phyloP scores from a whole-genome alignment of 1,140 invertebrate species.

The Drosophila funebris region DNA sequence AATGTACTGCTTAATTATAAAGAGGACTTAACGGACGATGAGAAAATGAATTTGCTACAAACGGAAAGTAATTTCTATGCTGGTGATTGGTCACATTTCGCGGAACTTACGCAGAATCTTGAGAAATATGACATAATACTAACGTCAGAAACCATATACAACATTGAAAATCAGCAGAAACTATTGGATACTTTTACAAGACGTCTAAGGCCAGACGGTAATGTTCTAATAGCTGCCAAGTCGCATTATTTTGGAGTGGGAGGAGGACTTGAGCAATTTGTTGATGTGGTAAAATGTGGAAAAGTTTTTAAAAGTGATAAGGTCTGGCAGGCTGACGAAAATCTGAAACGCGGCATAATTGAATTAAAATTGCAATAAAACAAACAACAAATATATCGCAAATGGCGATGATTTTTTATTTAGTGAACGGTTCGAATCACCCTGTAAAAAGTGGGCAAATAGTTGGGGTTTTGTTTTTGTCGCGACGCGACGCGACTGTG shows the following conservation, averaged over 20 bases:
- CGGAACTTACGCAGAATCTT: conserved; percentile 83
- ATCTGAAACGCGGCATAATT: conserved; percentile 85
- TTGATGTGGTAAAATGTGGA: conserved; percentile 86
- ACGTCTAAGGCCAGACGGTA: conserved; percentile 87
- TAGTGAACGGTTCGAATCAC: not conserved
- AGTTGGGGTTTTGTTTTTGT: conserved; percentile 43
- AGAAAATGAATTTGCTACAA: conserved; percentile 77
- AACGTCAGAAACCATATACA: conserved; percentile 96
- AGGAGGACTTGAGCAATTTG: conserved; percentile 90
- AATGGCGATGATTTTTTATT: conserved; percentile 10
- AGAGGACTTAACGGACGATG: conserved; percentile 81
- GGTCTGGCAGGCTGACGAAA: conserved; percentile 86
- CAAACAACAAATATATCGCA: too few species aligned
- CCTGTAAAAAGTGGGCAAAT: conserved; percentile 16
- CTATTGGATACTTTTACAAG: conserved; percentile 88
- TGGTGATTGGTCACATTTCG: conserved; percentile 92
- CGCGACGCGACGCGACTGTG: conserved; percentile 15
- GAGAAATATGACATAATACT: conserved; percentile 92
- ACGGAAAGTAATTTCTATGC: conserved; percentile 88
- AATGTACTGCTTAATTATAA: conserved; percentile 90
- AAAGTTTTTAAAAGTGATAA: conserved; percentile 85
- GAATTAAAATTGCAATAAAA: conserved; percentile 83
- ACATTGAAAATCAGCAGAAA: conserved; percentile 90
- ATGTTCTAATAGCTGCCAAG: conserved; percentile 91
- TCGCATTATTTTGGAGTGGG: conserved; percentile 96